Evolutionary conservation across 2,113 vertebrate species (phyloP).

Genomic region (Saguinus midas): DNA sequence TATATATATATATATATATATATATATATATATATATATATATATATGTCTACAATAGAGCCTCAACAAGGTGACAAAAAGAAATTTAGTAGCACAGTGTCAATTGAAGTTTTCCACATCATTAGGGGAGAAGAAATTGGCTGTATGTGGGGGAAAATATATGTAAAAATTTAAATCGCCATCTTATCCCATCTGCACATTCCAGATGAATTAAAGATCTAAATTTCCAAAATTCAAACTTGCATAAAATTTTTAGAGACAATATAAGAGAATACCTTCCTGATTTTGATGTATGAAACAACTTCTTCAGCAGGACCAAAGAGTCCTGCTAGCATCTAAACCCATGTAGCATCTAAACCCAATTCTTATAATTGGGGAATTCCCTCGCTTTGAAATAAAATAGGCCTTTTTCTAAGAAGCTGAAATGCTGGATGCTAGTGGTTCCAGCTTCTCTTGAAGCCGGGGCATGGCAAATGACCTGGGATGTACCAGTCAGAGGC

Average conservation of each 20-base stretch:
- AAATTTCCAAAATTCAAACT: not conserved
- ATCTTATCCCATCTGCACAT: not conserved
- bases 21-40: too few relatives aligned
- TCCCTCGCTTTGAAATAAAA: not conserved
- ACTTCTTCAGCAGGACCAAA: not conserved
- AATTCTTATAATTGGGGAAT: not conserved
- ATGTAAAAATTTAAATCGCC: not conserved
- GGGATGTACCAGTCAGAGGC: not conserved
- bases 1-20: too few relatives aligned
- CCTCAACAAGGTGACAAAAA: not conserved
- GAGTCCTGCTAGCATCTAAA: not conserved
- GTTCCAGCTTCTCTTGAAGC: not conserved
- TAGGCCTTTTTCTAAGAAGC: not conserved
- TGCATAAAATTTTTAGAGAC: not conserved
- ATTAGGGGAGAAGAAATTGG: not conserved
- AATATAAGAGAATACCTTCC: not conserved
- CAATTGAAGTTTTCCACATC: not conserved
- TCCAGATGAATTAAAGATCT: slow-evolving; percentile 5
- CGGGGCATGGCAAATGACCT: not conserved
- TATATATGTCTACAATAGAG: not conserved
- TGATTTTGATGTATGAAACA: not conserved
- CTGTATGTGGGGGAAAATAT: not conserved
- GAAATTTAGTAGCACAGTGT: not conserved
- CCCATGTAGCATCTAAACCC: not conserved
- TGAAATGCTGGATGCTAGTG: not conserved